Evolutionary conservation across 1,140 invertebrate genomes (phyloP).

Genomic region (Orchestia grillus): DNA sequence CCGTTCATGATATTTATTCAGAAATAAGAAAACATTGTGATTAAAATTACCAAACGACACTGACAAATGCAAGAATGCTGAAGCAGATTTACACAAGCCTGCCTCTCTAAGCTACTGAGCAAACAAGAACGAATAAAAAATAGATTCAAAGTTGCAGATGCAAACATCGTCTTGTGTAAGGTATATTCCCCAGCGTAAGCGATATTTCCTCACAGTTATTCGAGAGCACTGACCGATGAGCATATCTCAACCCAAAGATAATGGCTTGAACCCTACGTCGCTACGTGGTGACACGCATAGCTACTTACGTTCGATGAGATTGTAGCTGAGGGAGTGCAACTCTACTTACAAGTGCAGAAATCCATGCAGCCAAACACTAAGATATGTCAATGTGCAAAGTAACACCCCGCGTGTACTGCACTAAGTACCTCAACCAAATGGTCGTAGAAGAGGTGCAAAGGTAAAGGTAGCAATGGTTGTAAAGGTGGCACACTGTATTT

Average conservation of each 20-base stretch:
- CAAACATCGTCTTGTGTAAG: neutral
- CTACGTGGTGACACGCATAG: neutral
- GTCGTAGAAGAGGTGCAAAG: too few relatives aligned
- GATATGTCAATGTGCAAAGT: too few relatives aligned
- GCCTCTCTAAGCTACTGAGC: neutral
- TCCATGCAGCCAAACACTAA: too few relatives aligned
- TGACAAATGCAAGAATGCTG: neutral
- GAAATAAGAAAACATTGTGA: neutral
- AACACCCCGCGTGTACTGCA: too few relatives aligned
- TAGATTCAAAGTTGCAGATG: neutral
- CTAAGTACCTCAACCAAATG: too few relatives aligned
- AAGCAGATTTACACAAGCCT: neutral
- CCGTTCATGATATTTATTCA: too few relatives aligned
- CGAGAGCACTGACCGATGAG: neutral
- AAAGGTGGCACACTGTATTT: too few relatives aligned
- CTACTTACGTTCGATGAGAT: neutral
- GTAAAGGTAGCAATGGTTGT: too few relatives aligned
- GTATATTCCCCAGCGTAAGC: neutral
- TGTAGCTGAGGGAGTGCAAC: neutral
- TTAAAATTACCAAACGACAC: neutral
- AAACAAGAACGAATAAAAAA: neutral
- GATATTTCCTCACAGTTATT: neutral
- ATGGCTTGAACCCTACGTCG: neutral
- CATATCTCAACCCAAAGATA: neutral
- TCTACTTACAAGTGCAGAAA: too few relatives aligned